A percentile compares a stretch with the other conserved stretches of the same genome.
phyloP scores from a whole-genome alignment of 1,140 invertebrate genomes.

The Acromyrmex charruanus region DNA sequence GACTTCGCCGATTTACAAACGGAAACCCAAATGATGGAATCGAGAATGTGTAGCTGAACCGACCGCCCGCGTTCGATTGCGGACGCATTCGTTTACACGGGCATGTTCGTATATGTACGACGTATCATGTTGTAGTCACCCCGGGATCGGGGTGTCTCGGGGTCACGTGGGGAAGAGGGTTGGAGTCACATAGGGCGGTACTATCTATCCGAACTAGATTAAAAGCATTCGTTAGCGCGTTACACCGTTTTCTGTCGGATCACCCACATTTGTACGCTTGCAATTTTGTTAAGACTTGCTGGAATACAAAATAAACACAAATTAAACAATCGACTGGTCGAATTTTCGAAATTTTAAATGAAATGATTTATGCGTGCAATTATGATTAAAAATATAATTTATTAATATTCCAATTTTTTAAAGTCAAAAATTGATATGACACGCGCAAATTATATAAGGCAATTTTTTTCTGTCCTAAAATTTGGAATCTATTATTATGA shows the following conservation, averaged over 20 bases:
- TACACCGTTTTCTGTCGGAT: constrained; percentile 73
- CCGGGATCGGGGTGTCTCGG: constrained; percentile 64
- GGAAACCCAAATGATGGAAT: constrained; percentile 83
- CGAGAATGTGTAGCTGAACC: constrained; percentile 59
- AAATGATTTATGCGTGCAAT: not conserved
- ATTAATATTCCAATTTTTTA: not conserved
- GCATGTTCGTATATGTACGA: constrained; percentile 35
- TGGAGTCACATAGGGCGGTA: constrained; percentile 54
- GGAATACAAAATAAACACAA: constrained; percentile 8
- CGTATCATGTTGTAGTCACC: constrained; percentile 21
- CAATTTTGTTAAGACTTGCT: constrained; percentile 12
- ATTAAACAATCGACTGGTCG: not conserved
- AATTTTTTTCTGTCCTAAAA: not conserved
- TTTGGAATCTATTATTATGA: not conserved
- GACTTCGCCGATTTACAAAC: constrained; percentile 78
- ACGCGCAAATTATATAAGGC: not conserved
- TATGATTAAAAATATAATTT: not conserved
- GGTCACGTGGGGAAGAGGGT: constrained; percentile 44
- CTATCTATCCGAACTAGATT: constrained; percentile 78
- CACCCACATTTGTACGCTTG: constrained; percentile 5
- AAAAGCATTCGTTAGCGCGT: constrained; percentile 79
- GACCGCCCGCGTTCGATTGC: constrained; percentile 57
- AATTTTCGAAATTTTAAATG: not conserved
- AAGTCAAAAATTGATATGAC: not conserved
- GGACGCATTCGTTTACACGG: constrained; percentile 62